Percentiles rank a stretch among this genome's conserved stretches.
Evolutionary conservation across 2,888 invertebrate genomes (phyloP).

Genomic region (Bibio marci): DNA sequence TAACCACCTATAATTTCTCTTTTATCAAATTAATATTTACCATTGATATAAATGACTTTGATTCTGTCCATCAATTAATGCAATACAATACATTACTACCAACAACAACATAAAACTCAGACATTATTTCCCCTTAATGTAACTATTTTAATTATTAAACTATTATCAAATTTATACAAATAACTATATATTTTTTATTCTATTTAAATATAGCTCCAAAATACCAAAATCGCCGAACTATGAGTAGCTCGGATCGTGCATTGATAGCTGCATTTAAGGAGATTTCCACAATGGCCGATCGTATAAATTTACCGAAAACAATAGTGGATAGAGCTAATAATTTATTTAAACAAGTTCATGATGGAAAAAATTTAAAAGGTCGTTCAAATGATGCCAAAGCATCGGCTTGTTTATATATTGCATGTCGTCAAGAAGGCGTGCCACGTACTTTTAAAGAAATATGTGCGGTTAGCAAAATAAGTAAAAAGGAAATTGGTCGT

Average conservation of each 20-base stretch:
- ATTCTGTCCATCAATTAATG: too few species aligned
- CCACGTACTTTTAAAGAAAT: slow-evolving; percentile 99
- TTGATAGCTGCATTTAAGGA: slow-evolving; percentile 92
- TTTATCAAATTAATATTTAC: too few species aligned
- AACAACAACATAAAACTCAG: neutral
- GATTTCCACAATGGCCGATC: slow-evolving; percentile 95
- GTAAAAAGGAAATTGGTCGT: slow-evolving; percentile 96
- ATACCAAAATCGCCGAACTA: slow-evolving; percentile 56
- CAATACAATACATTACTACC: neutral
- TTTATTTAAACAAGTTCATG: slow-evolving; percentile 94
- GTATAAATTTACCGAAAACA: slow-evolving; percentile 91
- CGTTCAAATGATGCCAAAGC: slow-evolving; percentile 96
- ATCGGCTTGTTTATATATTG: slow-evolving; percentile 96
- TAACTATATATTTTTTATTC: too few species aligned
- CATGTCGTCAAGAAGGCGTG: slow-evolving; percentile 95
- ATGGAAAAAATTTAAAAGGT: slow-evolving; percentile 88
- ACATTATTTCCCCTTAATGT: too few species aligned
- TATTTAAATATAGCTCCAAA: slow-evolving; percentile 36
- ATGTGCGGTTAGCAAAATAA: slow-evolving; percentile 96
- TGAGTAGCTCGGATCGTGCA: slow-evolving; percentile 90
- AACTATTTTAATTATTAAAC: too few species aligned
- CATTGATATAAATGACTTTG: too few species aligned
- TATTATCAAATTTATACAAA: too few species aligned
- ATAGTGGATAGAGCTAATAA: slow-evolving; percentile 94
- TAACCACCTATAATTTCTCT: too few species aligned